phyloP scores from a whole-genome alignment of 2,888 invertebrate species.

The Dynastes grantii region DNA sequence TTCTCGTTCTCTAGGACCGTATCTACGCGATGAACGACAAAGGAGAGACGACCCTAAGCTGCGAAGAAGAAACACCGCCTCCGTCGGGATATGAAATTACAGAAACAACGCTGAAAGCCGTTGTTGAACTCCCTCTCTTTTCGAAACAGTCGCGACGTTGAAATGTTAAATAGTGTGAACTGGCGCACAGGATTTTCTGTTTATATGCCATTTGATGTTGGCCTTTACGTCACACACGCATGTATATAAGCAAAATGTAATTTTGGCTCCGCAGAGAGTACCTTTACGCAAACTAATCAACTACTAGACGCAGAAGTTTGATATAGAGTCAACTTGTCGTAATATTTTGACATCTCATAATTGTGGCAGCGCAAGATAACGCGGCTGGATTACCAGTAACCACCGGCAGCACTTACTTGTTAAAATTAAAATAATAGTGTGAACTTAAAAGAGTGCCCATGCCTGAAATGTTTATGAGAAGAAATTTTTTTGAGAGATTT shows the following conservation, averaged over 20 bases:
- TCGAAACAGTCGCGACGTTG: constrained; percentile 13
- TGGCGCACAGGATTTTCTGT: not conserved
- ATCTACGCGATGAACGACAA: not conserved
- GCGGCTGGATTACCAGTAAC: too few species aligned
- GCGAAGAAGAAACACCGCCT: not conserved
- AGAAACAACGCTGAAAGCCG: constrained; percentile 30
- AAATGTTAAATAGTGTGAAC: constrained; percentile 18
- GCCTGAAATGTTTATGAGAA: too few species aligned
- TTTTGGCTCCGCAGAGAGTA: not conserved
- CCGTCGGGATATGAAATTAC: constrained; percentile 31
- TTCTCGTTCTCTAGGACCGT: not conserved
- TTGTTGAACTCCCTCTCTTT: constrained; percentile 14
- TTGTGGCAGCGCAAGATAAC: too few species aligned
- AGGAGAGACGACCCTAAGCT: constrained; percentile 6
- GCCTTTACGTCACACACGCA: not conserved
- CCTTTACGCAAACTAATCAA: constrained; percentile 16
- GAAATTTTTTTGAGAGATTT: too few species aligned
- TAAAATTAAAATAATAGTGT: too few species aligned
- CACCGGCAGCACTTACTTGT: too few species aligned
- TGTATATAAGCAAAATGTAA: not conserved
- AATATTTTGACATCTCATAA: not conserved
- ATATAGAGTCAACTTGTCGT: not conserved
- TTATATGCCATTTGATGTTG: constrained; percentile 20
- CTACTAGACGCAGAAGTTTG: not conserved
- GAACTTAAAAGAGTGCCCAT: too few species aligned